Evolutionary conservation across 2,888 invertebrate genomes (phyloP), one percentile per base, ranked within the genome.

Genomic region (Cataglyphis cursor): DNA sequence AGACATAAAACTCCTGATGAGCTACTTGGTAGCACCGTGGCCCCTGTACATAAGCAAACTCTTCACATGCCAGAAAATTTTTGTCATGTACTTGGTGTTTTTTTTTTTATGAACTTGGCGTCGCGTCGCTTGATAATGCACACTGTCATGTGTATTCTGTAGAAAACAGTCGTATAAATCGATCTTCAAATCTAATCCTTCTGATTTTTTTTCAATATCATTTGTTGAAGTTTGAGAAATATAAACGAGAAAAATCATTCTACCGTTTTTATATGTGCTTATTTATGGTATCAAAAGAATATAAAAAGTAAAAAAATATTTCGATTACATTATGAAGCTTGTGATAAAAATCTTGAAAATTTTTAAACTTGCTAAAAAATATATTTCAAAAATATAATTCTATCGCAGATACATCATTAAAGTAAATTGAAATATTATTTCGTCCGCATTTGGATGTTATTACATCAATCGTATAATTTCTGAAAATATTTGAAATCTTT

Each of bases 341-440:
- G 15, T 1, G 2, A 68, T 68, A 21, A 31, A 31, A 48, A 1
- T 21, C n/a, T n/a, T 6, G 9, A 48, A 66, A 35, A 6, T 51
- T n/a, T n/a, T 0, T 68, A 9, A 15, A 51, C 12, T 51, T 51
- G 1, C 12, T 15, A 4, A 21, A 68, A 6, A 12, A 21, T 1
- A 48, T 68, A 10, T 24, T 4, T 35, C 5, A 2, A 12, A 4
- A 73, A 57, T 28, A 72, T 21, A 41, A 15, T 59, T 59, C 6
- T 72, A 3, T 48, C 5, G 12, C 41, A 12, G 18, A n/a, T 10
- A 6, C 5, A 15, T 51, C 31, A n/a, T 6, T 51, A 51, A 21
- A 70, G 54, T 68, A 10, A 28, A 68, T 31, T 28, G 12, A 68
- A 68, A 48, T 48, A 28, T 68, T 1, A 35, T 9, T 68, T 4